These are phyloP conservation scores for Raja brachyura DNA, from an alignment of 2,113 vertebrate genomes.

Conservation along the genomic window DNA sequence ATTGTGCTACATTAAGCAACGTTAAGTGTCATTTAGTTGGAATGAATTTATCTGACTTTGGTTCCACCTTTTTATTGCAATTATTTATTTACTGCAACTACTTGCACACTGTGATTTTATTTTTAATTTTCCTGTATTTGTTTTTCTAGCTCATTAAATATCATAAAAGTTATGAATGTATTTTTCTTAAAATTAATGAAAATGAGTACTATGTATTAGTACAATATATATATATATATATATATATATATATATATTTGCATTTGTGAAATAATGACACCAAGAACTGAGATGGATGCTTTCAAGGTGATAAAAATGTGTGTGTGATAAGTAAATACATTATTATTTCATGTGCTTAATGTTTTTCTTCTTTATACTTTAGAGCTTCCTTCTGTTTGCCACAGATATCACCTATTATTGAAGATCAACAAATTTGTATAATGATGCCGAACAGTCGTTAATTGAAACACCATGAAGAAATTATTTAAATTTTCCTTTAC, in stretches of 20 bases:
- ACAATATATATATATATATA: too few relatives aligned
- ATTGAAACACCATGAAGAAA: neutral
- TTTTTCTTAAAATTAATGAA: too few relatives aligned
- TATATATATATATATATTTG: too few relatives aligned
- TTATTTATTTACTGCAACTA: neutral
- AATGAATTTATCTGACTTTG: neutral
- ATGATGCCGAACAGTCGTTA: neutral
- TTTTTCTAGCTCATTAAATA: neutral
- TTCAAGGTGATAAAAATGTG: neutral
- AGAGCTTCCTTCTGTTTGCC: constrained; percentile 50
- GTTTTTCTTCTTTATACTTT: neutral
- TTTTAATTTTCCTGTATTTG: neutral
- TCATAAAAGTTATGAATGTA: too few relatives aligned
- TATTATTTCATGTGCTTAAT: neutral
- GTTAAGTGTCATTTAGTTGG: too few relatives aligned
- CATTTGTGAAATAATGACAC: neutral
- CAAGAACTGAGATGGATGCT: neutral
- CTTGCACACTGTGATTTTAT: neutral
- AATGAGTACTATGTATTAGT: too few relatives aligned
- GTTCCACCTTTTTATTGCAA: neutral
- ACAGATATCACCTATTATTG: constrained; percentile 42
- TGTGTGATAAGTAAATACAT: too few relatives aligned
- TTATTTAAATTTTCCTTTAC: neutral
- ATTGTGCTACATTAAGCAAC: neutral
- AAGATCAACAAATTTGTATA: neutral